Percentiles rank a stretch among this genome's conserved stretches.
Evolutionary conservation across 2,888 invertebrate species (phyloP).

Genomic region (Rambutsinella grinnellia): DNA sequence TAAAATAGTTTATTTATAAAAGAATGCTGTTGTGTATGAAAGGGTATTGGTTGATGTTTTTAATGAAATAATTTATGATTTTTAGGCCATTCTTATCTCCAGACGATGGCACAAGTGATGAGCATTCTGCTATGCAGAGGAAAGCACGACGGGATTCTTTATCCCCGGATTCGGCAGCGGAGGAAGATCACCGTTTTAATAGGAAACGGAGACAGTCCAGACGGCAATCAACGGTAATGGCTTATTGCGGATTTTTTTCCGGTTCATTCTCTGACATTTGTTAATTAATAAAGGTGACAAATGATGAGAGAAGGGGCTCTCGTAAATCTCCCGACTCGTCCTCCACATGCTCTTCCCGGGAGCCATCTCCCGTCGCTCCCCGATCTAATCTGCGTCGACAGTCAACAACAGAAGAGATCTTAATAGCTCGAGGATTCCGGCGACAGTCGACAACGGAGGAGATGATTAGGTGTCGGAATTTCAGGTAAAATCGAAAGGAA

Average conservation of each 20-base stretch:
- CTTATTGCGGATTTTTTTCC: neutral
- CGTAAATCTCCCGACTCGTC: slow-evolving; percentile 73
- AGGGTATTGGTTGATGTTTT: too few species aligned
- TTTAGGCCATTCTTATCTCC: slow-evolving; percentile 84
- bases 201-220: slow-evolving; percentile 68
- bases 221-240: slow-evolving; percentile 64
- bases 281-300: slow-evolving; percentile 50
- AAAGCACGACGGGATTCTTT: slow-evolving; percentile 76
- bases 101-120: slow-evolving; percentile 72
- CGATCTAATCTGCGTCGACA: slow-evolving; percentile 83
- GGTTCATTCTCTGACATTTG: neutral
- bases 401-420: slow-evolving; percentile 91
- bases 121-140: slow-evolving; percentile 57
- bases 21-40: too few species aligned
- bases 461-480: slow-evolving; percentile 92
- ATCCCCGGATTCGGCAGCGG: slow-evolving; percentile 87
- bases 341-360: slow-evolving; percentile 84
- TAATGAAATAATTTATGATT: too few species aligned
- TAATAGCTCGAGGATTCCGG: slow-evolving; percentile 90
- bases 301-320: slow-evolving; percentile 62
- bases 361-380: slow-evolving; percentile 79
- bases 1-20: too few species aligned
- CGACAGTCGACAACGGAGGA: slow-evolving; percentile 93
- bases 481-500: slow-evolving; percentile 68
- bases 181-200: slow-evolving; percentile 69